These are phyloP conservation scores for Prunella fulvescens DNA, from an alignment of 2,113 vertebrate genomes.

Conservation along the genomic window DNA sequence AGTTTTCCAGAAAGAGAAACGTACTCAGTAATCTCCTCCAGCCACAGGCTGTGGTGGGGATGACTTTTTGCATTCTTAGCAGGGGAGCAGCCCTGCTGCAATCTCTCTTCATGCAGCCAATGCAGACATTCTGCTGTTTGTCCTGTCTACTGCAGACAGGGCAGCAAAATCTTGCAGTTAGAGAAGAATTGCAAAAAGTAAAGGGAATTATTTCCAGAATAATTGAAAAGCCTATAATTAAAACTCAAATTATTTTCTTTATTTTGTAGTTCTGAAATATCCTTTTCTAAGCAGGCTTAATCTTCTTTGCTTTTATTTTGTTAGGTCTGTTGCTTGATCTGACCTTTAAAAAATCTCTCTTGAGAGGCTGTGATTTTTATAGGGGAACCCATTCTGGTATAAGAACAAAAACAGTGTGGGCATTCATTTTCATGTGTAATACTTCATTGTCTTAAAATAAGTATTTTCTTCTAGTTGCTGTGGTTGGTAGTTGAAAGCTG, in stretches of 20 bases:
- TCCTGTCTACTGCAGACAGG: rapidly evolving
- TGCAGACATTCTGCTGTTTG: neutral
- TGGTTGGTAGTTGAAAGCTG: neutral
- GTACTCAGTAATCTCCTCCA: neutral
- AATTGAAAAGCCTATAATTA: neutral
- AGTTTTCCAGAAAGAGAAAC: neutral
- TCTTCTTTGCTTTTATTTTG: neutral
- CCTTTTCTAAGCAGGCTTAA: neutral
- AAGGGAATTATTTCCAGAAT: neutral
- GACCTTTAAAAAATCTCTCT: neutral
- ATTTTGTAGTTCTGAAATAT: neutral
- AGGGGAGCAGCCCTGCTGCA: neutral
- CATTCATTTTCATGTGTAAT: neutral
- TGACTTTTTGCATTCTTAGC: neutral
- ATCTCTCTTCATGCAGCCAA: neutral
- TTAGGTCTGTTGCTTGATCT: neutral
- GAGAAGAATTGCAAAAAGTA: neutral
- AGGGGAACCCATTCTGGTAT: neutral
- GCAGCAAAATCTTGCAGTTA: neutral
- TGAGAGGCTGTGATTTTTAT: neutral
- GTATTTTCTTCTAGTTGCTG: neutral
- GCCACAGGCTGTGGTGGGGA: neutral
- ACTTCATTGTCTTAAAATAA: neutral
- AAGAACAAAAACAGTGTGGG: neutral
- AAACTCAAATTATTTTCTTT: neutral